A percentile compares a stretch with the other conserved stretches of the same genome.
Conservation (phyloP, 2,797 vertebrate genomes). For the Uromys caudimaculatus region DNA sequence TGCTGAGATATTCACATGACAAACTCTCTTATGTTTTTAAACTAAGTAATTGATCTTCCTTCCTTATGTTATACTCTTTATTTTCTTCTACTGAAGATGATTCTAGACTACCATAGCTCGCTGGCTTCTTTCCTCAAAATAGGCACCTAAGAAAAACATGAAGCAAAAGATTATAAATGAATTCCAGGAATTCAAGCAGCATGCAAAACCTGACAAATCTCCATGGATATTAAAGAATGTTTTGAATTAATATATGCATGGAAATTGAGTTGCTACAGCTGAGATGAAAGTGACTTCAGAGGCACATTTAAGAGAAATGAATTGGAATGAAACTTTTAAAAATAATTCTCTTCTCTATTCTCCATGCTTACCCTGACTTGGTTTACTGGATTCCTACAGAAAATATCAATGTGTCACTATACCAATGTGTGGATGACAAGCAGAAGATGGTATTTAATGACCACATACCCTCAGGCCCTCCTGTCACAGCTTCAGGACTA, state of each 20-base stretch:
- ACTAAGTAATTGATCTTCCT: background rate
- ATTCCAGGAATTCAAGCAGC: conserved; percentile 7
- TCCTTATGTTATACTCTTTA: background rate
- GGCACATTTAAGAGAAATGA: background rate
- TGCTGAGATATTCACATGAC: background rate
- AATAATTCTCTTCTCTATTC: background rate
- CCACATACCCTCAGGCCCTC: background rate
- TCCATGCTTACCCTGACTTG: background rate
- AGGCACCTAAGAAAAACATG: background rate
- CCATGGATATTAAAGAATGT: background rate
- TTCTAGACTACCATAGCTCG: background rate
- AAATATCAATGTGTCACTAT: conserved; percentile 9
- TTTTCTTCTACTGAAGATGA: background rate
- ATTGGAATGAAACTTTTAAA: background rate
- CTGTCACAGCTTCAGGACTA: background rate
- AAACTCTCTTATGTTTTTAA: background rate
- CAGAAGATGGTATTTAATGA: conserved; percentile 18
- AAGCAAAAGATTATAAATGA: background rate
- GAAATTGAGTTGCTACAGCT: background rate
- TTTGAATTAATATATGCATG: conserved; percentile 22
- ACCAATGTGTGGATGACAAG: background rate
- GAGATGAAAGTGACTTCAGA: background rate
- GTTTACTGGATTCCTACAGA: background rate
- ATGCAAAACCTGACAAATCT: background rate
- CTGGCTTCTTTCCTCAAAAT: background rate